A percentile compares a stretch with the other conserved stretches of the same genome.
phyloP scores from a whole-genome alignment of 2,888 invertebrate genomes.

The Hymenopus coronatus region DNA sequence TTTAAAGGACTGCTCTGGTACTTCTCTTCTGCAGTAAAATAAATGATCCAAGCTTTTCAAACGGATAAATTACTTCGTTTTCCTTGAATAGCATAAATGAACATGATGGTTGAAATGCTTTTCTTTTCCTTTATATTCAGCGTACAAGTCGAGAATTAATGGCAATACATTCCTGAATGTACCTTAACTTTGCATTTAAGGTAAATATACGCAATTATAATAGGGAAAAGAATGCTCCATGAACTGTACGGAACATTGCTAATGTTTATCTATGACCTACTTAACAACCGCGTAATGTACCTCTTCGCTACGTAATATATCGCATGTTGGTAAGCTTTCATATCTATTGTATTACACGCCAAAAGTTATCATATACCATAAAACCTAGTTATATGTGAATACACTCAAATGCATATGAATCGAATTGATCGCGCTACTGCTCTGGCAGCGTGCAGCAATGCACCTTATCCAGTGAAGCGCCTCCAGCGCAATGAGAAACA shows the following conservation, averaged over 20 bases:
- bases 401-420: neutral
- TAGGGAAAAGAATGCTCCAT: no score
- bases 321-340: neutral
- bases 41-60: no score
- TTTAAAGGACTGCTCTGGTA: no score
- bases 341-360: no score
- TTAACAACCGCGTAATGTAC: neutral
- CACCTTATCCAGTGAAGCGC: neutral
- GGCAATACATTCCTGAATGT: neutral
- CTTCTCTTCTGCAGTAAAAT: no score
- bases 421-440: neutral
- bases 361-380: neutral
- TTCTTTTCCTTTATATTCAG: no score
- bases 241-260: neutral
- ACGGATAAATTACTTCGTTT: no score
- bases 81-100: no score
- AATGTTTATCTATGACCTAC: constrained; percentile 21
- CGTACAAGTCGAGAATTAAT: no score
- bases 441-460: neutral
- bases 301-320: neutral
- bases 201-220: no score
- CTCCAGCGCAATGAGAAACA: neutral
- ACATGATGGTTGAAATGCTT: no score
- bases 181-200: neutral
- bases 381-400: neutral